These are phyloP conservation scores for Babylonia areolata DNA, from an alignment of 1,140 invertebrate genomes.

Conservation along the genomic window DNA sequence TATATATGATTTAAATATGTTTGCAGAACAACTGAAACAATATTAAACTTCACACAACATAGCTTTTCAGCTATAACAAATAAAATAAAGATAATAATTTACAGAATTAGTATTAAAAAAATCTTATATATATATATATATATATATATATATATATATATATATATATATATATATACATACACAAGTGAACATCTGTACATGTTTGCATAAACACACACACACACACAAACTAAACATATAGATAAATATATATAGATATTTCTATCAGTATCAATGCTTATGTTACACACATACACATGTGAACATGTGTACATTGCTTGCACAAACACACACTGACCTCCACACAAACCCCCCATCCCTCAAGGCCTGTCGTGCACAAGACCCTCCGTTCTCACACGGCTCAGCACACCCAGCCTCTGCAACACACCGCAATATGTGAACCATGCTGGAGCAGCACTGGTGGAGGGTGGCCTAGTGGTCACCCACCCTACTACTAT, in stretches of 20 bases:
- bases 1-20: too few relatives aligned
- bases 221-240: background rate
- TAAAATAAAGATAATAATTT: too few relatives aligned
- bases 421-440: background rate
- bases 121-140: background rate
- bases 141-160: background rate
- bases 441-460: too few relatives aligned
- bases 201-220: background rate
- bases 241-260: too few relatives aligned
- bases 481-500: too few relatives aligned
- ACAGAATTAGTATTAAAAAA: too few relatives aligned
- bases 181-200: background rate
- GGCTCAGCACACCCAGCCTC: constrained; percentile 32
- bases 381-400: constrained; percentile 46
- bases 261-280: too few relatives aligned
- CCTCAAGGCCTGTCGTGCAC: constrained; percentile 21
- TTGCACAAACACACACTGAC: constrained; percentile 25
- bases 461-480: too few relatives aligned
- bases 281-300: constrained; percentile 11
- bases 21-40: too few relatives aligned
- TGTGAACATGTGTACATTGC: background rate
- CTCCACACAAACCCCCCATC: constrained; percentile 44
- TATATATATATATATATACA: background rate
- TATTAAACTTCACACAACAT: too few relatives aligned
- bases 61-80: too few relatives aligned